Evolutionary conservation across 2,113 vertebrate genomes (phyloP), one percentile per base, ranked within the genome.

Genomic region (Oryzias woworae): DNA sequence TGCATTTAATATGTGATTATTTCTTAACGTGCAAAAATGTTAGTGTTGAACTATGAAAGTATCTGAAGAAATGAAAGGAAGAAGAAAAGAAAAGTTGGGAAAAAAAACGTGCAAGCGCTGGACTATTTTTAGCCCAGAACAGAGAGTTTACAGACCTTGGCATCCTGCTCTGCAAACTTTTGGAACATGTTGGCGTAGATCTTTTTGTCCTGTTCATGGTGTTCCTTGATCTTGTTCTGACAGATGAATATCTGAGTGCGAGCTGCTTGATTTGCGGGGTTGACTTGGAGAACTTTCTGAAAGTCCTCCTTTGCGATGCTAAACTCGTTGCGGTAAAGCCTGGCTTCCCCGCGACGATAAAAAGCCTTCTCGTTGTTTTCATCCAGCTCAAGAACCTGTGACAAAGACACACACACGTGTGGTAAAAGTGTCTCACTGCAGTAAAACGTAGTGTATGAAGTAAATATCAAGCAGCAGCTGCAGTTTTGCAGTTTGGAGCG

Each of bases 131-230:
- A 54, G 54, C 54, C 57, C 52, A 66, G 47, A 59, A 66, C 1
- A 47, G 43, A 14, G 26, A 16, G 53, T 65, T 53, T 36, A 71
- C 87, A 1, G 69, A 97, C 97, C 95, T 97, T 96, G 3, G 93
- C 92, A 0, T 98, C 96, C 65, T 85, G 92, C 78, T 98, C 96
- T 0, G 97, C 96, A 56, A 98, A 98, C 84, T 98, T 98, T 57
- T 95, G 83, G 89, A 98, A 98, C 96, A 98, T 98, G 90, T 98
- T 96, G 88, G 95, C 96, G 0, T 98, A 98, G 72, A 91, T 95
- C 87, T 69, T 94, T 77, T 96, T 93, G 90, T 98, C 96, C 43
- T 88, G 86, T 76, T 98, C 95, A 0, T 98, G 92, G 88, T 98
- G 94, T 68, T 97, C 96, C 75, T 94, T 95, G 0, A 95, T 96